Conservation (phyloP, 2,888 invertebrate genomes). For the Caenorhabditis sp. region DNA sequence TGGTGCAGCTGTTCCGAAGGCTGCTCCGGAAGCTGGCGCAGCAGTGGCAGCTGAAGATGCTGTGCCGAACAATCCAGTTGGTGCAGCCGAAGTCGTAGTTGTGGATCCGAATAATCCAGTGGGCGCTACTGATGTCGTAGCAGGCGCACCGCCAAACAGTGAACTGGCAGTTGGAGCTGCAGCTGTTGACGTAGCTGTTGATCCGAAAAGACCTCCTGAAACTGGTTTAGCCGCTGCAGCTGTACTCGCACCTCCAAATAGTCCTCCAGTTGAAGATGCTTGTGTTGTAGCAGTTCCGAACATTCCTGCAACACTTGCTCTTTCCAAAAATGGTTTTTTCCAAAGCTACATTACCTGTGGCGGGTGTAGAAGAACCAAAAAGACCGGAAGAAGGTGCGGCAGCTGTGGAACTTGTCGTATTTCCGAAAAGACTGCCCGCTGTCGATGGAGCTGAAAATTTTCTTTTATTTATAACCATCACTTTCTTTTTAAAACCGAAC, state of each 20-base stretch:
- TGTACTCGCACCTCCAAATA: constrained; percentile 6
- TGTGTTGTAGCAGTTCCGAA: constrained; percentile 8
- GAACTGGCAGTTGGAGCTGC: neutral
- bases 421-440: neutral
- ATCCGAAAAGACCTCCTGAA: constrained; percentile 2
- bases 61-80: constrained; percentile 7
- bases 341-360: too few relatives aligned
- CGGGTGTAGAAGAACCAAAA: constrained; percentile 12
- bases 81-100: neutral
- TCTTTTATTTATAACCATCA: too few relatives aligned
- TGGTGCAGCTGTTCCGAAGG: constrained; percentile 2
- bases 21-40: constrained; percentile 3
- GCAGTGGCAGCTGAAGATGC: constrained; percentile 2
- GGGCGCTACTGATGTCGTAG: neutral
- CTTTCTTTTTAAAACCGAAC: too few relatives aligned
- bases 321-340: too few relatives aligned
- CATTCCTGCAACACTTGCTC: neutral
- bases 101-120: constrained; percentile 8
- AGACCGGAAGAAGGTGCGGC: constrained; percentile 12
- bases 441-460: neutral
- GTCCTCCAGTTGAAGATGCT: constrained; percentile 1
- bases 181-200: constrained; percentile 5
- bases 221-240: neutral
- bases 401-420: neutral
- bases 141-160: constrained; percentile 6